Base-by-base conservation (phyloP, 2,888 invertebrate species). In the Netelia melanura region DNA sequence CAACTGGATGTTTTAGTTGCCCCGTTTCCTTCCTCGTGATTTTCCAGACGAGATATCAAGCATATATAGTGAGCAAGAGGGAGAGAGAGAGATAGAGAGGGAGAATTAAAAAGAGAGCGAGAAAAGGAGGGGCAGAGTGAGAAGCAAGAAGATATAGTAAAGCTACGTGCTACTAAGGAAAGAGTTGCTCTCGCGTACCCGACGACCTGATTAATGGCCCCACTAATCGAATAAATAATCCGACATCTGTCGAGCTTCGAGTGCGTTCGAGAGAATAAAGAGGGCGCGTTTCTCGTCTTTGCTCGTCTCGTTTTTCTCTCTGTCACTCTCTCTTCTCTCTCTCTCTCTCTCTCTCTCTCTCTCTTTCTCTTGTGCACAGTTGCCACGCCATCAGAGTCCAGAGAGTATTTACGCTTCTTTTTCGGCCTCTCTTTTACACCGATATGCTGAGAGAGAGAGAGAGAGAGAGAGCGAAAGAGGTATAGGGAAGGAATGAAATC, bases 211-310 rank as follows among this genome's bases (percentile, higher is more conserved):
- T 91, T 91, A 92, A 92, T 90, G 91, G 88, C 85, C 74, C 83
- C 86, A 87, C 90, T 89, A 90, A 91, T 91, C 89, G 91, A 91
- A 91, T 91, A 92, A 91, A 91, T 90, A 91, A 90, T 90, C 86
- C 89, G 90, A 91, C 92, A 91, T 91, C 91, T 92, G 92, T 90
- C 90, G 89, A 90, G 91, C 91, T 21, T 48, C 58, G 91, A 91
- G 90, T 91, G 88, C 87, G 88, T 88, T 88, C 81, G 71, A 85
- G 81, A 75, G 85, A 72, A 82, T 85, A 85, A 87, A 88, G 87
- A 84, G 86, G 85, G 86, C 84, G 87, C 44, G 76, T 83, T 76
- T 84, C 75, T 72, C 77, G 67, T 72, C 65, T 54, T 64, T 56
- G 25, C 64, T 72, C 54, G 9, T 65, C 9, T 58, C 61, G 61